phyloP scores from a whole-genome alignment of 1,140 invertebrate species.

The Drosophila leontia region DNA sequence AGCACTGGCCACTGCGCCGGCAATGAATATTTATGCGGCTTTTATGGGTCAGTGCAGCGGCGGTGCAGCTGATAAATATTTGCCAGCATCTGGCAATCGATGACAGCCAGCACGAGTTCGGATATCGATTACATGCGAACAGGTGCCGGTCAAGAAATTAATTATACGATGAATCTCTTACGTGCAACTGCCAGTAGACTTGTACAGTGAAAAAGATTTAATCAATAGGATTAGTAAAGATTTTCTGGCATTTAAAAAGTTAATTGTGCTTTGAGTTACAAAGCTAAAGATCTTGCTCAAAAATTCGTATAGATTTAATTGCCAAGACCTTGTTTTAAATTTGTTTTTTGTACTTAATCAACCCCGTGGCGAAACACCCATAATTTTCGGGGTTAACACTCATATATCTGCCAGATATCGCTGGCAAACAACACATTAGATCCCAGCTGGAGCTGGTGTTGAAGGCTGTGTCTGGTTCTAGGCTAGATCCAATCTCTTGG shows the following conservation, averaged over 20 bases:
- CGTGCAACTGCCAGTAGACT: background rate
- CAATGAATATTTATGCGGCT: conserved; percentile 73
- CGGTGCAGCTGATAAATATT: conserved; percentile 40
- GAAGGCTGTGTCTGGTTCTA: conserved; percentile 53
- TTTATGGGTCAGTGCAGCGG: conserved; percentile 50
- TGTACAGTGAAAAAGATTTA: background rate
- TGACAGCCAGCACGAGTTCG: conserved; percentile 31
- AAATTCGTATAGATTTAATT: background rate
- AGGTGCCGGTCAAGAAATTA: conserved; percentile 31
- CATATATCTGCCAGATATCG: conserved; percentile 28
- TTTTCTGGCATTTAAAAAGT: background rate
- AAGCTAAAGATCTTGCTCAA: background rate
- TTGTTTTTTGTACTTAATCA: background rate
- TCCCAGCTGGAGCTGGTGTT: conserved; percentile 64
- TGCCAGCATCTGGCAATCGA: conserved; percentile 50
- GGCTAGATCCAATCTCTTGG: conserved; percentile 45
- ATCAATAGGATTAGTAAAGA: background rate
- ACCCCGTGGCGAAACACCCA: conserved; percentile 10
- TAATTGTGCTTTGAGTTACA: background rate
- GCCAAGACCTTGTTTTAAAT: background rate
- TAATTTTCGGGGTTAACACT: conserved; percentile 21
- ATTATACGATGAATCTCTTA: conserved; percentile 14
- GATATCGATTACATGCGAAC: conserved; percentile 39
- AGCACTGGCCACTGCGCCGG: conserved; percentile 42
- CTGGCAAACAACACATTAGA: conserved; percentile 24